Percentiles rank a stretch among this genome's conserved stretches.
Evolutionary conservation across 1,140 invertebrate species (phyloP).

Genomic region (Pachypeltis micranthus): DNA sequence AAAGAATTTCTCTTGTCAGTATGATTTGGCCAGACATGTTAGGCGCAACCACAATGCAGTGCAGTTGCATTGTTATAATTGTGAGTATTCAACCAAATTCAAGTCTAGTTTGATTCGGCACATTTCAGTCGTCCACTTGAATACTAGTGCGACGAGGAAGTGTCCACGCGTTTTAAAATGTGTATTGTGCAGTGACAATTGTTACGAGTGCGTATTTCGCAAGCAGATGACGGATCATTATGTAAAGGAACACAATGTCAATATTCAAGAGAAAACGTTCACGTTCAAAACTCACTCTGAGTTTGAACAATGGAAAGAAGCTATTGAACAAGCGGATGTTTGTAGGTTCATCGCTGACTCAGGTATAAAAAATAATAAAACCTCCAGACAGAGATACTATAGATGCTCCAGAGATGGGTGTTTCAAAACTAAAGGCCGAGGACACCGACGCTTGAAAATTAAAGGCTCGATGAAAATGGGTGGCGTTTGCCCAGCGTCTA

Average conservation of each 20-base stretch:
- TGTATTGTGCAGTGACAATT: background rate
- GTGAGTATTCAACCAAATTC: background rate
- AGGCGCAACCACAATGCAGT: background rate
- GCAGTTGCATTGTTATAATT: background rate
- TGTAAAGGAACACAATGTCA: background rate
- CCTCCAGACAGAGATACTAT: background rate
- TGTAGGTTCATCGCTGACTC: background rate
- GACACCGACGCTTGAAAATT: background rate
- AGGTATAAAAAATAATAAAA: background rate
- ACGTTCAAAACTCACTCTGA: background rate
- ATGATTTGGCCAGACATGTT: background rate
- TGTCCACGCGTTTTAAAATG: background rate
- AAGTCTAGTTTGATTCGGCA: background rate
- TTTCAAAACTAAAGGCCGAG: background rate
- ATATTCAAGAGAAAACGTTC: background rate
- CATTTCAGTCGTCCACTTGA: background rate
- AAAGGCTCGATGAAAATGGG: background rate
- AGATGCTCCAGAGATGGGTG: background rate
- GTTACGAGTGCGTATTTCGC: background rate
- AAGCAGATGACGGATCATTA: background rate
- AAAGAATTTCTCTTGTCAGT: no score
- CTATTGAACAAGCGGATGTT: background rate
- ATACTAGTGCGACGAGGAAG: background rate
- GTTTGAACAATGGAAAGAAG: background rate
- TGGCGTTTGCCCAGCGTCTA: background rate